Evolutionary conservation across 2,797 vertebrate genomes (phyloP).

Genomic region (Taeniopygia guttata): DNA sequence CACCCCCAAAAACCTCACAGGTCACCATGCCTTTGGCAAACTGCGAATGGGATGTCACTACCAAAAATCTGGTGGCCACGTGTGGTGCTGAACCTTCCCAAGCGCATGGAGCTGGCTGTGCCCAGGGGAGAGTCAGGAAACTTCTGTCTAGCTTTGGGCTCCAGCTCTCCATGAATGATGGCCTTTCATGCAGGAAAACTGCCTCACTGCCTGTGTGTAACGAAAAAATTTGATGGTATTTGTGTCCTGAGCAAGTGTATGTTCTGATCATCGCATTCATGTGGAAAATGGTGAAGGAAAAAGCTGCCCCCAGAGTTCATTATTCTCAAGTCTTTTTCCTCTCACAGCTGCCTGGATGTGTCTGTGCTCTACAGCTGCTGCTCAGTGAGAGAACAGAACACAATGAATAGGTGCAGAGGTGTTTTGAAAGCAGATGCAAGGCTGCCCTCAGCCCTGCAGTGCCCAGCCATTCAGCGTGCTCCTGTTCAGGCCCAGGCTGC

Average conservation of each 20-base stretch:
- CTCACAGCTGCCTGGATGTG: background rate
- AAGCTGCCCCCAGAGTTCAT: background rate
- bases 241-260: background rate
- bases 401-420: background rate
- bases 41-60: background rate
- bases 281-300: background rate
- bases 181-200: background rate
- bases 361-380: background rate
- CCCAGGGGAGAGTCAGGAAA: background rate
- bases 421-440: background rate
- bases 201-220: background rate
- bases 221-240: background rate
- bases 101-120: background rate
- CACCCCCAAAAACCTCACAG: background rate
- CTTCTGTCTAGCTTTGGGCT: background rate
- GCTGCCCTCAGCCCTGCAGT: background rate
- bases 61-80: rapidly evolving
- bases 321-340: background rate
- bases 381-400: background rate
- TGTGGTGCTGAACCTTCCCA: rapidly evolving
- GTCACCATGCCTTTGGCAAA: background rate
- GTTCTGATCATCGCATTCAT: background rate
- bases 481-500: background rate
- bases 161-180: background rate
- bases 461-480: rapidly evolving